phyloP scores from a whole-genome alignment of 1,140 invertebrate species.

The Cheumatopsyche charites region DNA sequence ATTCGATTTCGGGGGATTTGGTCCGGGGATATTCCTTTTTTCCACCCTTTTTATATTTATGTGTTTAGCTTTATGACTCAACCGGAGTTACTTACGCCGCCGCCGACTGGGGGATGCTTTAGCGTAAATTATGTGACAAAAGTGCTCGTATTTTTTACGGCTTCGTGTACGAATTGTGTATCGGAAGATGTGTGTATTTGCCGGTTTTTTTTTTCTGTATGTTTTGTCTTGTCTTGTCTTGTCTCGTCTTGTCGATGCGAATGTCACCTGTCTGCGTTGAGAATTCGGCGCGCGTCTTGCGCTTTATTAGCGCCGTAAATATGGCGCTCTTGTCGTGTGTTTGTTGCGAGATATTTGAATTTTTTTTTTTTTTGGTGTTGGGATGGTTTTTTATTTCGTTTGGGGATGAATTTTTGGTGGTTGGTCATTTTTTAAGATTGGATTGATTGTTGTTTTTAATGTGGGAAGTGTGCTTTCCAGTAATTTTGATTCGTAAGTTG shows the following conservation, averaged over 20 bases:
- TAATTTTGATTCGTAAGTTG: too few relatives aligned
- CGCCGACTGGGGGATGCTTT: slow-evolving; percentile 34
- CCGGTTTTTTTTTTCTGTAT: neutral
- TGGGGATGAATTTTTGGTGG: neutral
- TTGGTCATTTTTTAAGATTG: too few relatives aligned
- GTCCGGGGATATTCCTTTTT: slow-evolving; percentile 30
- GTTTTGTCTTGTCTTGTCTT: too few relatives aligned
- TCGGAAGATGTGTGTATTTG: neutral
- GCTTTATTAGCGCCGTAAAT: too few relatives aligned
- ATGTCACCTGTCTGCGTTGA: too few relatives aligned
- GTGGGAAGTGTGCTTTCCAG: too few relatives aligned
- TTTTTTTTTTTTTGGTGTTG: neutral
- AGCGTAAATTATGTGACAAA: slow-evolving; percentile 49
- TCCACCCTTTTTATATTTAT: slow-evolving; percentile 46
- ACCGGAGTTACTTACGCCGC: slow-evolving; percentile 43
- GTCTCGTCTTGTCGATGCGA: too few relatives aligned
- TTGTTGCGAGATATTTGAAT: too few relatives aligned
- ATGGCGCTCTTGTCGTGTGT: neutral
- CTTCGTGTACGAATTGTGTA: slow-evolving; percentile 30
- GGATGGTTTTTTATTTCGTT: neutral
- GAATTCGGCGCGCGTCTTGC: too few relatives aligned
- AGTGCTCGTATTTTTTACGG: slow-evolving; percentile 47
- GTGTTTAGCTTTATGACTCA: slow-evolving; percentile 49
- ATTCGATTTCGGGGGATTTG: slow-evolving; percentile 47
- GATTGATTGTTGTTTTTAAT: too few relatives aligned